Evolutionary conservation across 2,113 vertebrate genomes (phyloP), one percentile per base, ranked within the genome.

Genomic region (Martes martes): DNA sequence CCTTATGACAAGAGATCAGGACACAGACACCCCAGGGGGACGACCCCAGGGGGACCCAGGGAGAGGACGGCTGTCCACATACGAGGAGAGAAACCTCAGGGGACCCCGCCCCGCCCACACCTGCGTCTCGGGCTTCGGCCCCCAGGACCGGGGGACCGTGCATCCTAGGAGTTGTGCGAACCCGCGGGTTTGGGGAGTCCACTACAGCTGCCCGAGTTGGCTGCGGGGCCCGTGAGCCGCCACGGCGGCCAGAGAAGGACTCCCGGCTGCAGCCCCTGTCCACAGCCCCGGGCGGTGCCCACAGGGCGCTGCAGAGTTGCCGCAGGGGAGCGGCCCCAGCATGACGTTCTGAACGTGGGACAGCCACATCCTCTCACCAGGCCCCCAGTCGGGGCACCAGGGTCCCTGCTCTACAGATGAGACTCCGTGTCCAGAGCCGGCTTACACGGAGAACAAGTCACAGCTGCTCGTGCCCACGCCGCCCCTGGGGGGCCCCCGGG

Each of bases 31-130:
- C 0, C 52, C 8, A 5, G 59, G 33, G 1, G 50, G n/a, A 23
- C 0, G 2, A 15, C 69, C 85, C 9, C 36, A 16, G 7, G 39
- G 74, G 19, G 55, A 61, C 52, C 1, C 28, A 0, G 52, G 71
- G 55, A 33, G 52, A 13, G 21, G 39, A 61, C 0, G 0, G 39
- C n/a, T 10, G 0, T n/a, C 55, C 42, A 9, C 21, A 18, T 0
- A 0, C 19, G 0, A 8, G 11, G 42, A 74, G 19, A 6, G 28
- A 67, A 28, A 36, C 71, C 36, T 24, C 28, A 1, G 52, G 28
- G 52, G 13, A 2, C 5, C 4, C 36, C 11, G 13, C 5, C 45
- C 50, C 0, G 2, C 9, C 18, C 5, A 16, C n/a, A 1, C n/a
- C 47, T 7, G 26, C 47, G 0, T 6, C 26, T 42, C 7, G 0